A percentile compares a stretch with the other conserved stretches of the same genome.
Conservation (phyloP, 2,113 vertebrate species). For the Okapia johnstoni region DNA sequence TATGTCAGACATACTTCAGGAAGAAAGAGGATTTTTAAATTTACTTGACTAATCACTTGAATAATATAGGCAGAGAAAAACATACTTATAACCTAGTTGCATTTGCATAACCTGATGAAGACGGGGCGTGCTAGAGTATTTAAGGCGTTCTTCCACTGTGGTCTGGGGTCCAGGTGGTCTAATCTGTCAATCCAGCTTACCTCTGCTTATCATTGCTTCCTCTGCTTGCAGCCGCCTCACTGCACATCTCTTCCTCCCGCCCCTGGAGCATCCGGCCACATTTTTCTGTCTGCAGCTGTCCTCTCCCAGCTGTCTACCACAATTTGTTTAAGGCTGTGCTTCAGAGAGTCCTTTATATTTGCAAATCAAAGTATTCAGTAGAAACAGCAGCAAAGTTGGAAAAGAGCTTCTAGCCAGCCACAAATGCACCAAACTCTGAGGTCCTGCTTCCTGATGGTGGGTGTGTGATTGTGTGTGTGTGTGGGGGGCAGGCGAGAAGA, state of each 20-base stretch:
- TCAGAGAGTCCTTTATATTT: conserved; percentile 47
- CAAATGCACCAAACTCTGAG: neutral
- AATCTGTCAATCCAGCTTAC: neutral
- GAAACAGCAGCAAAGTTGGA: conserved; percentile 9
- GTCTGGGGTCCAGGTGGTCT: neutral
- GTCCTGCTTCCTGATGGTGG: neutral
- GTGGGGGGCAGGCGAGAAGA: neutral
- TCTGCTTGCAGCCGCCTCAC: neutral
- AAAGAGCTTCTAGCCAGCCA: neutral
- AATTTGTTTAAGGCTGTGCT: conserved; percentile 53
- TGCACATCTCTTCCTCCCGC: neutral
- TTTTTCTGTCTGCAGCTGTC: conserved; percentile 19
- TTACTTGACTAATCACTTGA: conserved; percentile 9
- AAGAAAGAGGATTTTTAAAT: neutral
- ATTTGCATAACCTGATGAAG: neutral
- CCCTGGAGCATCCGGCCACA: conserved; percentile 27
- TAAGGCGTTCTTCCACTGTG: neutral
- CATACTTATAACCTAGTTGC: neutral
- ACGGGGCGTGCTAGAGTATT: neutral
- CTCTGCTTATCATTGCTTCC: neutral
- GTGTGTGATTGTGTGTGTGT: neutral
- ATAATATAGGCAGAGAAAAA: neutral
- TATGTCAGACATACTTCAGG: neutral
- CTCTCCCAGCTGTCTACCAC: conserved; percentile 15
- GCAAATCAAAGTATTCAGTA: conserved; percentile 58